Evolutionary conservation across 2,113 vertebrate genomes (phyloP), one percentile per base, ranked within the genome.

Genomic region (Phyllostomus discolor): DNA sequence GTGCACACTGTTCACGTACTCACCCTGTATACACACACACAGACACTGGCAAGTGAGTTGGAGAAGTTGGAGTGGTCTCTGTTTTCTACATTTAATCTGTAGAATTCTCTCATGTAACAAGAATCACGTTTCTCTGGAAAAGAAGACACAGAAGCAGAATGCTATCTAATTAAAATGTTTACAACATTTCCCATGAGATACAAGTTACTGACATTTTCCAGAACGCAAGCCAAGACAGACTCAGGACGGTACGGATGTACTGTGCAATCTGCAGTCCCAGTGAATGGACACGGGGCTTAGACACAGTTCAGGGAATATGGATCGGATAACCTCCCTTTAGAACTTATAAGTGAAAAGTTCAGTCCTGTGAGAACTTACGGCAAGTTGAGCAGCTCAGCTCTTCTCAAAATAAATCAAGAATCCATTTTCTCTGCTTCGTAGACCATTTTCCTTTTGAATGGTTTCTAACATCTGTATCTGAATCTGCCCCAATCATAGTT

Each of bases 191-290:
- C 94, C 88, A 22, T 35, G 96, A 93, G 96, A 86, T 97, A 97
- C 91, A 92, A 98, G 88, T 54, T 92, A 93, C 88, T 98, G 96
- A 97, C 97, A 97, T 98, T 98, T 98, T 95, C 78, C 91, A 96
- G 96, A 97, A 57, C 91, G 48, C 66, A 95, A 95, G 96, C 95
- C 96, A 94, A 95, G 85, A 96, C 97, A 79, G 76, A 69, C 88
- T 97, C 75, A 93, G 85, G 78, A 95, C 95, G 97, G 95, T 96
- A 80, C 92, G 95, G 88, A 97, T 87, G 92, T 92, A 85, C 82
- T 91, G 84, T 82, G 83, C 91, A 82, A 87, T 64, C 72, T 88
- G 64, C 64, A 95, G n/a, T 93, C 92, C 33, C 90, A 22, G 22
- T 38, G 80, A 79, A 19, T 76, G 82, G 85, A 95, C 96, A 82